Evolutionary conservation across 2,797 vertebrate genomes (phyloP).

Genomic region (Amniataba percoides): DNA sequence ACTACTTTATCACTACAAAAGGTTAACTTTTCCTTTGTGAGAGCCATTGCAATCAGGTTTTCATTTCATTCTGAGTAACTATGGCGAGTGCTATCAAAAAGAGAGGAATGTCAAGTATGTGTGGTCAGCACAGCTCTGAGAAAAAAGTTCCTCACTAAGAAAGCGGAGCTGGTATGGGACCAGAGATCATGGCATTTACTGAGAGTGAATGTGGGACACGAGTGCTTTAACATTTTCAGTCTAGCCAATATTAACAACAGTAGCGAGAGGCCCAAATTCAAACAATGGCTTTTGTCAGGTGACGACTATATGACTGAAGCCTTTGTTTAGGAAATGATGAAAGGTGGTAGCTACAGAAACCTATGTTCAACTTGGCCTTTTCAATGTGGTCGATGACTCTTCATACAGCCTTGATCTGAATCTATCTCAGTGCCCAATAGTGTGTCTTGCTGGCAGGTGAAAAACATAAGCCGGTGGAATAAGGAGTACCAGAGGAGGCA

Average conservation of each 20-base stretch:
- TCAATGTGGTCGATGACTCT: not conserved
- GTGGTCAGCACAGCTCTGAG: conserved; percentile 67
- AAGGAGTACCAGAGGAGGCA: not conserved
- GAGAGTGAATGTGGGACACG: conserved; percentile 28
- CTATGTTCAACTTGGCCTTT: not conserved
- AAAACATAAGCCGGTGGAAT: conserved; percentile 3
- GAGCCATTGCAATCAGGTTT: conserved; percentile 44
- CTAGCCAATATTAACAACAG: conserved; percentile 16
- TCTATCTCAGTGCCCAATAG: not conserved
- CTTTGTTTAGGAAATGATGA: not conserved
- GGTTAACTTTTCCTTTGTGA: conserved; percentile 37
- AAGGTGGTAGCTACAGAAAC: not conserved
- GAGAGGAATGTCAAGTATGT: conserved; percentile 78
- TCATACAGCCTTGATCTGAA: not conserved
- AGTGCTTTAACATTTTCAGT: not conserved
- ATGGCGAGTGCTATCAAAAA: conserved; percentile 73
- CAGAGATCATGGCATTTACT: conserved; percentile 65
- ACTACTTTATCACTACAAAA: conserved; percentile 32
- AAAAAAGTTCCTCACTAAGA: conserved; percentile 55
- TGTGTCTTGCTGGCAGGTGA: not conserved
- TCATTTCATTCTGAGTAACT: conserved; percentile 62
- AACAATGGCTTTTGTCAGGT: not conserved
- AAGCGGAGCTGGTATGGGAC: conserved; percentile 54
- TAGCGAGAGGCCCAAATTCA: not conserved
- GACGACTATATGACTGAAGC: not conserved